Conservation (phyloP, 2,888 invertebrate genomes). For the Ophion costatus region DNA sequence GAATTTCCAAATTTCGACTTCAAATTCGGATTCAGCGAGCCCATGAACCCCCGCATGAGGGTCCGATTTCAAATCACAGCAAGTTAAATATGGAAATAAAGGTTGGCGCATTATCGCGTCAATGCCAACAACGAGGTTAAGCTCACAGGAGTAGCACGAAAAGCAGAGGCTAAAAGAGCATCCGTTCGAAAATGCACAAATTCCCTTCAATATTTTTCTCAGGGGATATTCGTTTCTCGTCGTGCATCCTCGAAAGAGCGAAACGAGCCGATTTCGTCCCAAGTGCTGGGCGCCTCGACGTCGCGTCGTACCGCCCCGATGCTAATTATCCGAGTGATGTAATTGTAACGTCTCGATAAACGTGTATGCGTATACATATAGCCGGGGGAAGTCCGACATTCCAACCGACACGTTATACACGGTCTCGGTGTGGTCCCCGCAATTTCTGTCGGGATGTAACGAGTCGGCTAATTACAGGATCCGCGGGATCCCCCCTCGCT, state of each 20-base stretch:
- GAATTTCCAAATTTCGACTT: no score
- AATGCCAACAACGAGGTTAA: no score
- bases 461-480: conserved; percentile 59
- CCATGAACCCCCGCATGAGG: no score
- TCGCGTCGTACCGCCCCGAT: not conserved
- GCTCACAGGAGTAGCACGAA: not conserved
- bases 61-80: no score
- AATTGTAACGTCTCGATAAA: conserved; percentile 34
- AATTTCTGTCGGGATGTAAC: conserved; percentile 49
- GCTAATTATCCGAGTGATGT: conserved; percentile 14
- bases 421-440: conserved; percentile 53
- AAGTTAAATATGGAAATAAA: no score
- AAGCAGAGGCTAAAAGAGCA: no score
- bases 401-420: conserved; percentile 27
- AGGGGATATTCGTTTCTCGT: not conserved
- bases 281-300: not conserved
- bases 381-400: conserved; percentile 9
- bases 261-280: not conserved
- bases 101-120: no score
- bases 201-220: not conserved
- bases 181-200: not conserved
- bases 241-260: not conserved
- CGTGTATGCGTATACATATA: not conserved
- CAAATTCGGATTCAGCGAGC: no score
- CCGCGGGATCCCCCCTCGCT: conserved; percentile 5